These are phyloP conservation scores for Cygnus atratus DNA, from an alignment of 2,113 vertebrate species.

Conservation along the genomic window DNA sequence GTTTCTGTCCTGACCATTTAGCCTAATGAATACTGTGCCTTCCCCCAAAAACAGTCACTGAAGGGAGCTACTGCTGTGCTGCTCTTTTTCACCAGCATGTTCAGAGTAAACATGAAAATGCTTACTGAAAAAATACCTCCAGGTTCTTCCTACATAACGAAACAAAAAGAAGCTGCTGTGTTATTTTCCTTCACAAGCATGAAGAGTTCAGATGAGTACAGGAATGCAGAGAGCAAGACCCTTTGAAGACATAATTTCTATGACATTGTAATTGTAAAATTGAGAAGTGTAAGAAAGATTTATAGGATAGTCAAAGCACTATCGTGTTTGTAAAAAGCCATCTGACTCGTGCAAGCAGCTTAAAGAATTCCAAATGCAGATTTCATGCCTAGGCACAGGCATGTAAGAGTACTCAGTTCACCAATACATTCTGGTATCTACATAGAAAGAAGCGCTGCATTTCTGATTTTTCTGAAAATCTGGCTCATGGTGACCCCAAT, in stretches of 20 bases:
- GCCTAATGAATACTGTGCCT: not conserved
- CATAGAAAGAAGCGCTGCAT: not conserved
- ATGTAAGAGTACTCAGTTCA: not conserved
- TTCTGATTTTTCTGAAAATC: conserved; percentile 45
- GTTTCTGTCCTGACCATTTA: not conserved
- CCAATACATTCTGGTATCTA: rapidly evolving
- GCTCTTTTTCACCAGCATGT: not conserved
- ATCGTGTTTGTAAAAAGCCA: not conserved
- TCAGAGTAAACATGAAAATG: not conserved
- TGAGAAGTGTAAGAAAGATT: not conserved
- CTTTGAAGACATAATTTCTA: not conserved
- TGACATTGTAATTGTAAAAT: not conserved
- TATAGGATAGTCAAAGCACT: not conserved
- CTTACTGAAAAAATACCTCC: not conserved
- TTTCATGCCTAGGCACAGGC: not conserved
- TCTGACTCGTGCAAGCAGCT: not conserved
- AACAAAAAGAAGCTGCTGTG: not conserved
- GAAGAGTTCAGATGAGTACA: not conserved
- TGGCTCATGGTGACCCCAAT: conserved; percentile 29
- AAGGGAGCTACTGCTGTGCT: not conserved
- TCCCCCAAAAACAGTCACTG: rapidly evolving
- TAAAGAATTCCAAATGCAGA: not conserved
- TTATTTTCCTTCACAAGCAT: not conserved
- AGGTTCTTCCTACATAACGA: not conserved
- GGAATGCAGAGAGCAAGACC: not conserved